Conservation (phyloP, 2,113 vertebrate genomes). For the Charina bottae region DNA sequence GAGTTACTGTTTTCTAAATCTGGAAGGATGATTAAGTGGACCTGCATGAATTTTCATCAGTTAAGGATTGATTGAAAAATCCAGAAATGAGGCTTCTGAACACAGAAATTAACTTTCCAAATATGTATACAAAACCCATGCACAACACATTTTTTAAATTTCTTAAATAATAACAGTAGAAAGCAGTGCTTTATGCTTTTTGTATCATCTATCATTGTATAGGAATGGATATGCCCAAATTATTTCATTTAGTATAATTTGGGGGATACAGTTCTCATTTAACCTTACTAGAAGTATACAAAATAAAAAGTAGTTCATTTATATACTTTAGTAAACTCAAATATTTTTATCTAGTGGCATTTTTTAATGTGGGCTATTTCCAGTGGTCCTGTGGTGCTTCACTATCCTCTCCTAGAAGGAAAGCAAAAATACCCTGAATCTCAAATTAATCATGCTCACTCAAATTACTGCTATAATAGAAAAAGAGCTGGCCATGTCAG, state of each 20-base stretch:
- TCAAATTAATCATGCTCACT: neutral
- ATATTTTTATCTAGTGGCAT: neutral
- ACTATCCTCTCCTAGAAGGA: neutral
- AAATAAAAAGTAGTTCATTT: neutral
- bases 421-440: neutral
- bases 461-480: neutral
- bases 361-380: neutral
- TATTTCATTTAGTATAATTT: neutral
- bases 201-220: neutral
- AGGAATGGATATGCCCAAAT: neutral
- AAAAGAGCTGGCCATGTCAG: conserved; percentile 9
- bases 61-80: neutral
- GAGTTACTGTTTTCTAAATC: conserved; percentile 1
- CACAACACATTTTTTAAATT: neutral
- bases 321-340: neutral
- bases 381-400: neutral
- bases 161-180: neutral
- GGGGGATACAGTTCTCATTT: neutral
- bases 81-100: neutral
- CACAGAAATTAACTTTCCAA: neutral
- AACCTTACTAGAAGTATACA: neutral
- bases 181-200: neutral
- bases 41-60: neutral
- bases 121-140: neutral
- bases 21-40: neutral